Evolutionary conservation across 1,140 invertebrate species (phyloP).

Genomic region (Frieseomelitta varia): DNA sequence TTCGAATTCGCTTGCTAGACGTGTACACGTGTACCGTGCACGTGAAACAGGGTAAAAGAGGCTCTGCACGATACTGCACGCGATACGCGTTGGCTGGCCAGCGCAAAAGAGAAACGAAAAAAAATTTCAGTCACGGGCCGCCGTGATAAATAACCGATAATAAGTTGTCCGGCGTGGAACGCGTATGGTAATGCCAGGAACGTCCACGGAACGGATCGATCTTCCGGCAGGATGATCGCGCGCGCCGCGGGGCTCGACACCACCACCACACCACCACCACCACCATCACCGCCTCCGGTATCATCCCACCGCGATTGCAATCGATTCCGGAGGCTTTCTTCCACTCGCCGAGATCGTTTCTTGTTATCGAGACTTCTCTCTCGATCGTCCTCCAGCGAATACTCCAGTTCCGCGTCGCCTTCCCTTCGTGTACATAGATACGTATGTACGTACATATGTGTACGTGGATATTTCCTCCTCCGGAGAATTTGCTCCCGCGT

Average conservation of each 20-base stretch:
- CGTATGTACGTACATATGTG: background rate
- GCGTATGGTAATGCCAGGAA: constrained; percentile 23
- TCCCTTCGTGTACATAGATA: background rate
- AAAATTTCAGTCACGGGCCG: constrained; percentile 49
- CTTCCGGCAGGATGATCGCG: constrained; percentile 5
- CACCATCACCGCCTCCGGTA: background rate
- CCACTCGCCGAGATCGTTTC: background rate
- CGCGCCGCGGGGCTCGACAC: background rate
- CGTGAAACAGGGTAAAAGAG: too few species aligned
- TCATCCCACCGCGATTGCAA: constrained; percentile 9
- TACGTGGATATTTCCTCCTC: background rate
- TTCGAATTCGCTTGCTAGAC: too few species aligned
- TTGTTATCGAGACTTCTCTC: constrained; percentile 5
- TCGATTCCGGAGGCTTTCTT: constrained; percentile 14
- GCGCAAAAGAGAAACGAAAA: background rate
- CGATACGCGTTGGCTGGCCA: background rate
- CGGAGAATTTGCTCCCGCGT: background rate
- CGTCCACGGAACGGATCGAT: constrained; percentile 7
- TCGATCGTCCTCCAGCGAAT: background rate
- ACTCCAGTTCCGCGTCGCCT: background rate
- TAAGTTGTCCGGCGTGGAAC: constrained; percentile 18
- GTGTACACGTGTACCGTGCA: too few species aligned
- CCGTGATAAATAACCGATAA: constrained; percentile 49
- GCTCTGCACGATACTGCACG: too few species aligned
- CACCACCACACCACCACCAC: too few species aligned